phyloP scores from a whole-genome alignment of 2,113 vertebrate species.

The Gopherus flavomarginatus region DNA sequence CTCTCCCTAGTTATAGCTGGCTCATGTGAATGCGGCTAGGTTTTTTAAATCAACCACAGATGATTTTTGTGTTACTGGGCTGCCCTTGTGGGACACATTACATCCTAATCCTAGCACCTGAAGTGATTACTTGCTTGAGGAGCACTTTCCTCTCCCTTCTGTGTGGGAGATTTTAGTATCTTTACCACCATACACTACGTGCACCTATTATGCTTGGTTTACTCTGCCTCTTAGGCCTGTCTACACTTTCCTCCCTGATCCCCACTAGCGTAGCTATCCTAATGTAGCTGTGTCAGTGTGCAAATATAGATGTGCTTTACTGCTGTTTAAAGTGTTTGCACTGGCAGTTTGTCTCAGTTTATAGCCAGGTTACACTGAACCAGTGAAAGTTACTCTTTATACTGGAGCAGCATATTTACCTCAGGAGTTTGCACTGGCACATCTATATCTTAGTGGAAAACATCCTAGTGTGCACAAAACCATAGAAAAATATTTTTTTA shows the following conservation, averaged over 20 bases:
- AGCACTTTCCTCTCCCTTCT: neutral
- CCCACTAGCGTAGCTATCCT: neutral
- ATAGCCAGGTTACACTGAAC: neutral
- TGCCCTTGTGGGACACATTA: neutral
- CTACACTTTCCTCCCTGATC: accelerated
- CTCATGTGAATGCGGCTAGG: neutral
- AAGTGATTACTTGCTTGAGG: neutral
- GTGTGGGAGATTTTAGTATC: neutral
- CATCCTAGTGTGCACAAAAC: neutral
- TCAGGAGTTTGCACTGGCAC: neutral
- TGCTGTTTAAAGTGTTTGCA: neutral
- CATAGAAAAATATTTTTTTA: neutral
- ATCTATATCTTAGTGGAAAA: neutral
- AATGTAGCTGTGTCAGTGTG: neutral
- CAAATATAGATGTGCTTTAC: neutral
- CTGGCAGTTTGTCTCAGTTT: neutral
- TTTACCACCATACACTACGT: neutral
- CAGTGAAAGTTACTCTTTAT: neutral
- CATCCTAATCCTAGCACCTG: neutral
- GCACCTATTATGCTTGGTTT: neutral
- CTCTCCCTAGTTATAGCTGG: neutral
- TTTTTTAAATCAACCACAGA: neutral
- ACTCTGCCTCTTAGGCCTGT: neutral
- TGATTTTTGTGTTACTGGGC: constrained; percentile 1
- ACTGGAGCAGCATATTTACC: neutral